These are phyloP conservation scores for Upupa epops DNA, from an alignment of 2,113 vertebrate species.

Conservation along the genomic window DNA sequence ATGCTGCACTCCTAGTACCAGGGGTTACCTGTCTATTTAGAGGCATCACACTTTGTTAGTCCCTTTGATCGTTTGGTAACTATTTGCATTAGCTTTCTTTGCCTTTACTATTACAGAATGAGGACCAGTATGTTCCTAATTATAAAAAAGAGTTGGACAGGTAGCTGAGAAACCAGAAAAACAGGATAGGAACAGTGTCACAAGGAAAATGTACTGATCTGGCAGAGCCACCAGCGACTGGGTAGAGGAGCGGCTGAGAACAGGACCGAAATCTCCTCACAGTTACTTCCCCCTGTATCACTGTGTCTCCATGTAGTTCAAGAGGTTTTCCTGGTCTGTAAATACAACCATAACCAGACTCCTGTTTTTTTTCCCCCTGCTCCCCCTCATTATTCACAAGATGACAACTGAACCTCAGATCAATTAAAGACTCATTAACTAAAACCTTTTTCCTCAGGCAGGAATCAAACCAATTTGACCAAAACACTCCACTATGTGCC, in stretches of 20 bases:
- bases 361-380: not conserved
- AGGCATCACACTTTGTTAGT: not conserved
- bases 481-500: not conserved
- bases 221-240: not conserved
- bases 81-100: conserved; percentile 45
- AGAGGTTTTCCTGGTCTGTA: not conserved
- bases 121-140: not conserved
- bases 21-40: not conserved
- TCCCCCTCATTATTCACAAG: not conserved
- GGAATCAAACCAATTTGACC: not conserved
- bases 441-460: conserved; percentile 1
- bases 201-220: not conserved
- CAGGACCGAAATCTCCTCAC: not conserved
- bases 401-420: not conserved
- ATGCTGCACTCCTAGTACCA: not conserved
- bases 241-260: not conserved
- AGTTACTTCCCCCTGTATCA: not conserved
- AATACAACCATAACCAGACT: not conserved
- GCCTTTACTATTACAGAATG: conserved; percentile 8
- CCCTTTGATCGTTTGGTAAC: not conserved
- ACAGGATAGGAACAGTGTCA: not conserved
- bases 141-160: not conserved
- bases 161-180: conserved; percentile 49
- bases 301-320: fast-evolving
- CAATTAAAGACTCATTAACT: conserved; percentile 16